Base-by-base conservation (phyloP, 53 echinoderm and acorn worm genomes). In the Arbacia lixula region DNA sequence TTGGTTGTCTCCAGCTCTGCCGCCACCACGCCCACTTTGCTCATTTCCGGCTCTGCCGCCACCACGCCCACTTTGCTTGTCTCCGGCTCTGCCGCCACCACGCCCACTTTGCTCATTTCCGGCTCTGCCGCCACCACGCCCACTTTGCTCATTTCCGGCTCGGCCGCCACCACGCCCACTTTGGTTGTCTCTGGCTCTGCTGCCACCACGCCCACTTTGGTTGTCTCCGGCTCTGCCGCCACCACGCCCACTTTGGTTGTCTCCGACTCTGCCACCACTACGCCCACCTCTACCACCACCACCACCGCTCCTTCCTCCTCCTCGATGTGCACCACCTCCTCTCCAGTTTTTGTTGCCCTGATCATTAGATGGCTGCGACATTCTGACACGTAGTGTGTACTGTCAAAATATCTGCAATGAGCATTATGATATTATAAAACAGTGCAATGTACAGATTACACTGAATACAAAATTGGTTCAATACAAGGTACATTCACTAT, bases 21-120 rank as follows among this genome's bases (percentile, higher is more conserved):
- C 38, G 16, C 63, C 49, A 8, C 63, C 82, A 32, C 64, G 82
- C 31, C 64, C 32, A 29, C 29, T 6, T 32, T n/a, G 10, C 5
- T 32, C 30, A 6, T 32, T 32, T 27, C 64, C 64, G 19, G 30
- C 64, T 3, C 64, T 4, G 3, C 64, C 33, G 5, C 64, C 31
- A 19, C 64, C 64, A 11, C 12, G 12, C 5, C 57, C 57, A 5
- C 57, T 21, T 56, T 21, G 10, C 5, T 56, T 56, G 10, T 21
- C 57, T n/a, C 77, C 77, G 14, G 57, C 60, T 24, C 60, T 39
- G 22, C 36, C 77, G 56, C 40, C 58, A 37, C 77, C 77, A 25
- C 60, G 57, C 56, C 58, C 57, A 5, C 60, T 34, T 19, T 58
- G 60, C 4, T 54, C 31, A 26, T 50, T 50, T 29, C 64, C 82